Evolutionary conservation across 2,888 invertebrate species (phyloP), one percentile per base, ranked within the genome.

Genomic region (Ennomos erosarius): DNA sequence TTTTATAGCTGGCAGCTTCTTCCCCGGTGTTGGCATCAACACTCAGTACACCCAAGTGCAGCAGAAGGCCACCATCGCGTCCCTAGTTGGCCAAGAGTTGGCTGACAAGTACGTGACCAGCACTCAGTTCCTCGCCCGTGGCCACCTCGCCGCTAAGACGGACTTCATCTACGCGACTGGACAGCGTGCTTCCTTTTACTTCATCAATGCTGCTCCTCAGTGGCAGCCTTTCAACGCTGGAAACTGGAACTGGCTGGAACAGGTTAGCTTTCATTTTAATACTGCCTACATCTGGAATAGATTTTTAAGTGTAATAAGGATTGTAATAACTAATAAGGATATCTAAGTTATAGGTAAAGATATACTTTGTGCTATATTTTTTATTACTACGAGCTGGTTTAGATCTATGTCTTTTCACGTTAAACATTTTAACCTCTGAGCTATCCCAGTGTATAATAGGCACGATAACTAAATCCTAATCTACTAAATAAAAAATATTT

Each of bases 131-230:
- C 73, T 95, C 50, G 82, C 95, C 0, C 91, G 94, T 46, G 95
- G 95, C 3, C 95, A 95, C 71, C 81, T 95, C 42, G 82, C 93
- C 0, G 94, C 95, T 1, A 95, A 94, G 73, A 92, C 90, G 10
- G 95, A 95, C 77, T 94, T 92, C 67, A 84, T 95, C n/a, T 94
- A 91, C 67, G 94, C 93, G 0, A 81, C 92, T 9, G 93, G 93
- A 40, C 94, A 95, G 69, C 82, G 89, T 0, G 79, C 94, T 0
- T 93, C 94, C 0, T 95, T 95, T 79, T 94, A 94, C 78, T 95
- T 94, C 71, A 83, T 95, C 49, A 96, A 96, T 72, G 92, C 92
- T 1, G 94, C 94, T 1, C 95, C 95, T 1, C 95, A 95, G 67
- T 96, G 95, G 95, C 94, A 94, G 57, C 87, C 87, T 0, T 93